A percentile compares a stretch with the other conserved stretches of the same genome.
These are phyloP conservation scores for Dynastes tityus DNA, from an alignment of 2,888 invertebrate genomes.

Conservation along the genomic window DNA sequence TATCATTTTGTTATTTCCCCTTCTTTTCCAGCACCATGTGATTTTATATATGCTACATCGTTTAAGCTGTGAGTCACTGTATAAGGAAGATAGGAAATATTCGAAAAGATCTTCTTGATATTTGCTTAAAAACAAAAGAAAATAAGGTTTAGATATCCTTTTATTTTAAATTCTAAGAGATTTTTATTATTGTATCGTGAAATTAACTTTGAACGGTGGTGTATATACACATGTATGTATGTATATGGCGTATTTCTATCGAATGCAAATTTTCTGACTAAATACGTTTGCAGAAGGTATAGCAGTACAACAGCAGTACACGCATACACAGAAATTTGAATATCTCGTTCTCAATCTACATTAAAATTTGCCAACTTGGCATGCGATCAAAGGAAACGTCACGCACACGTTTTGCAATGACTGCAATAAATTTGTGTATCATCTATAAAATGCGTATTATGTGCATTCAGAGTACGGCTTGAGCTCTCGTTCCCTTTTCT, in stretches of 20 bases:
- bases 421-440: constrained; percentile 41
- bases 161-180: no score
- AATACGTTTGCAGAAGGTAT: constrained; percentile 38
- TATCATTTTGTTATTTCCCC: no score
- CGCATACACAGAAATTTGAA: constrained; percentile 48
- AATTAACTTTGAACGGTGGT: not conserved
- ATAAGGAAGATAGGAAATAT: no score
- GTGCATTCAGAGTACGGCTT: constrained; percentile 8
- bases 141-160: no score
- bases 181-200: not conserved
- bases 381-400: constrained; percentile 49
- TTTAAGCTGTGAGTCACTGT: no score
- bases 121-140: no score
- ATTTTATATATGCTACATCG: no score
- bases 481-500: constrained; percentile 27
- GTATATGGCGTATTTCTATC: constrained; percentile 24
- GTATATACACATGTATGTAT: constrained; percentile 11
- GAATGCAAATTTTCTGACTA: constrained; percentile 28
- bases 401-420: constrained; percentile 44
- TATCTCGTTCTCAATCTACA: constrained; percentile 47
- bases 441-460: constrained; percentile 45
- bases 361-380: constrained; percentile 50
- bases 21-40: no score
- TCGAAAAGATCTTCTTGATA: no score
- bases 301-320: constrained; percentile 31